Evolutionary conservation across 2,888 invertebrate genomes (phyloP).

Genomic region (Cordilura impudica): DNA sequence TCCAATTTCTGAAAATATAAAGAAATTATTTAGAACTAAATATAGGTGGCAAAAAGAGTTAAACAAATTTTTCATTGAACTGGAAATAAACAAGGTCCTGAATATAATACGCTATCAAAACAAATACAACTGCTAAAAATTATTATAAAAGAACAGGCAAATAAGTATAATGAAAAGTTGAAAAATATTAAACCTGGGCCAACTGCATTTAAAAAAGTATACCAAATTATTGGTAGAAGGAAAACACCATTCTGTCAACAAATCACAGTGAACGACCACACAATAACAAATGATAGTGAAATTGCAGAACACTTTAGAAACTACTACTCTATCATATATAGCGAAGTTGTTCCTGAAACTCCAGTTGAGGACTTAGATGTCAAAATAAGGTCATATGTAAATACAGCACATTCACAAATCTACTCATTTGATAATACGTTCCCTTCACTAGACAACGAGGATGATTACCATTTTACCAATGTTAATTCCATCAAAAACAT

Average conservation of each 20-base stretch:
- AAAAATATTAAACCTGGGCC: conserved; percentile 2
- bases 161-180: neutral
- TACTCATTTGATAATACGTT: neutral
- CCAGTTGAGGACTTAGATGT: neutral
- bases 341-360: no score
- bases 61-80: conserved; percentile 12
- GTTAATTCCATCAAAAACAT: neutral
- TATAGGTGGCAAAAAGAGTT: neutral
- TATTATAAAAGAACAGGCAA: neutral
- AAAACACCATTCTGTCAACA: neutral
- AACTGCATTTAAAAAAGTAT: neutral
- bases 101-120: neutral
- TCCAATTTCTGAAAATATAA: neutral
- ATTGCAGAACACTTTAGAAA: neutral
- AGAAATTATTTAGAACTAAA: neutral
- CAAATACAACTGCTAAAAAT: conserved; percentile 10
- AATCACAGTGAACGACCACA: no score
- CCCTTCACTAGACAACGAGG: neutral
- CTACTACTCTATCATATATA: no score
- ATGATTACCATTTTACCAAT: neutral
- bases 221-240: neutral
- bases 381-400: neutral
- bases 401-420: neutral
- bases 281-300: neutral
- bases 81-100: neutral